These are phyloP conservation scores for Trididemnum clinides DNA, from an alignment of 23 tunicate genomes.

Conservation along the genomic window DNA sequence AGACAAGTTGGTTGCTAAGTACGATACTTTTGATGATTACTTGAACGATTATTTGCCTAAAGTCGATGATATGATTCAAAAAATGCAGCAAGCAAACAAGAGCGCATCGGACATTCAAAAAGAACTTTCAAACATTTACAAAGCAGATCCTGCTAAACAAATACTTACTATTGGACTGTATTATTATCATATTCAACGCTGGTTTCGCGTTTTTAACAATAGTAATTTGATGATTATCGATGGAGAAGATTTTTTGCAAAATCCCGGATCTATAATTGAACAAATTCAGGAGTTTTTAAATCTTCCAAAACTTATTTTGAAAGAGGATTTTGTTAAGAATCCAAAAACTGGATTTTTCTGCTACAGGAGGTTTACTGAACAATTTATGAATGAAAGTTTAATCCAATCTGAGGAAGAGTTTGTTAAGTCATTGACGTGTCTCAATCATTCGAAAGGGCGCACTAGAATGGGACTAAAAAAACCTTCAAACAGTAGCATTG, in stretches of 20 bases:
- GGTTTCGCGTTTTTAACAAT: slow-evolving; percentile 14
- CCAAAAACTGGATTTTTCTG: slow-evolving; percentile 44
- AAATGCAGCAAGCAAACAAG: too few relatives aligned
- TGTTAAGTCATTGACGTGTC: background rate
- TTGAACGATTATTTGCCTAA: too few relatives aligned
- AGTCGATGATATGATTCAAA: too few relatives aligned
- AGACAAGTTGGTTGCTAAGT: too few relatives aligned
- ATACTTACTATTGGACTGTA: slow-evolving; percentile 12
- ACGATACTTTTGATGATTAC: too few relatives aligned
- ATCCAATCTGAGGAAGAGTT: background rate
- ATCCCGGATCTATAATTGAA: slow-evolving; percentile 46
- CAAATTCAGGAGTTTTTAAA: slow-evolving; percentile 43
- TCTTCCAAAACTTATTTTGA: slow-evolving; percentile 44
- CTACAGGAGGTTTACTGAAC: slow-evolving; percentile 3
- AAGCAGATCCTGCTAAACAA: background rate
- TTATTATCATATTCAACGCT: slow-evolving; percentile 8
- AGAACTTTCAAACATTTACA: too few relatives aligned
- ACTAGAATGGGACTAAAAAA: background rate
- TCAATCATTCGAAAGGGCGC: background rate
- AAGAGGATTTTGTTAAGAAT: slow-evolving; percentile 48
- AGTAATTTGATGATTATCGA: slow-evolving; percentile 35
- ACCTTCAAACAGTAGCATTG: background rate
- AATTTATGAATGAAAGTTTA: background rate
- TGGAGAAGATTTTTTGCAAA: slow-evolving; percentile 21
- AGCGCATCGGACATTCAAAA: too few relatives aligned